A percentile compares a stretch with the other conserved stretches of the same genome.
Conservation (phyloP, 2,113 vertebrate genomes). For the Vireo altiloquus region DNA sequence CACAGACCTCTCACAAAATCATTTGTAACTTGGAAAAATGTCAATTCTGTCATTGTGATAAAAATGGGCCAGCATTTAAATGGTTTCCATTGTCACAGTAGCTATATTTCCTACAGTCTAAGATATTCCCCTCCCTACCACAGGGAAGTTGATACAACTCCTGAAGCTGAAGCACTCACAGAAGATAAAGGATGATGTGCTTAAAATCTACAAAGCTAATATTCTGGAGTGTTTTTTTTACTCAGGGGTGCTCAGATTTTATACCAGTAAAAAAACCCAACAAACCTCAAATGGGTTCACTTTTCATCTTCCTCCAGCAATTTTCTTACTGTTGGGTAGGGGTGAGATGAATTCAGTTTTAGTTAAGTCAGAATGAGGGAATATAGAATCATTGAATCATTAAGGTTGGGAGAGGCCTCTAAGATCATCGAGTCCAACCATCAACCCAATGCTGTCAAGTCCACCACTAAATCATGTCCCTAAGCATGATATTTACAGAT, state of each 20-base stretch:
- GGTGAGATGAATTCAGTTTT: background rate
- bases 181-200: background rate
- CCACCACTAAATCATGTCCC: background rate
- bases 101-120: background rate
- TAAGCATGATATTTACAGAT: background rate
- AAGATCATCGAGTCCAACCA: background rate
- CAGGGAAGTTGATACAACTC: background rate
- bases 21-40: background rate
- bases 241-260: background rate
- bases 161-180: background rate
- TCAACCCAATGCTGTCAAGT: background rate
- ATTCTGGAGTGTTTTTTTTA: background rate
- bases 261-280: background rate
- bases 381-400: background rate
- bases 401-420: background rate
- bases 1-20: background rate
- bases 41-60: background rate
- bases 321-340: accelerated
- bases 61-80: background rate
- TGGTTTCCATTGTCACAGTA: background rate
- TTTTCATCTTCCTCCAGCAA: background rate
- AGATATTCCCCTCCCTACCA: background rate
- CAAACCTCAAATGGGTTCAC: background rate
- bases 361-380: background rate
- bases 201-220: background rate